Percentiles rank a stretch among this genome's conserved stretches.
phyloP scores from a whole-genome alignment of 2,797 vertebrate species.

The Poeciliopsis turneri region DNA sequence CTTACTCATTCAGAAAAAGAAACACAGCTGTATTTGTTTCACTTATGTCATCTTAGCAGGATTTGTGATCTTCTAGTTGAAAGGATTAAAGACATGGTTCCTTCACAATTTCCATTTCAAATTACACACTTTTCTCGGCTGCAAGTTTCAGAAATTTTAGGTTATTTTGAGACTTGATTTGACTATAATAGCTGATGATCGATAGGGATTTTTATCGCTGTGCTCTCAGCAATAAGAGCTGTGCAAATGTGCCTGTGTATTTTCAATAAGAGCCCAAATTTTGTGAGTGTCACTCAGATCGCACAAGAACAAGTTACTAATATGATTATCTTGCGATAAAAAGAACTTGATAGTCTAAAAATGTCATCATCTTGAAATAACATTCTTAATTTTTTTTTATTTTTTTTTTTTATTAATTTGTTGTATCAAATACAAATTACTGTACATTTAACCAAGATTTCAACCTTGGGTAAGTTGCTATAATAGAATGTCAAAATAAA shows the following conservation, averaged over 20 bases:
- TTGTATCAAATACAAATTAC: background rate
- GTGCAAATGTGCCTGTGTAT: background rate
- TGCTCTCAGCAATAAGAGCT: background rate
- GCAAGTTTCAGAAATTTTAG: background rate
- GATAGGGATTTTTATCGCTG: background rate
- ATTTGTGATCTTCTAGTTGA: constrained; percentile 7
- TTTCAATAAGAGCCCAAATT: background rate
- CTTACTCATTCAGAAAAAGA: constrained; percentile 8
- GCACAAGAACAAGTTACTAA: background rate
- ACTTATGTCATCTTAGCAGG: constrained; percentile 53
- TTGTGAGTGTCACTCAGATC: background rate
- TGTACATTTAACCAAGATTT: background rate
- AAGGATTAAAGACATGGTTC: background rate
- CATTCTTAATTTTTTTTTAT: background rate
- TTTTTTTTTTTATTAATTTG: background rate
- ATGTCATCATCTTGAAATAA: background rate
- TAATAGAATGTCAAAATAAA: no score
- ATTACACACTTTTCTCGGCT: background rate
- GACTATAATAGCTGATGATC: no score
- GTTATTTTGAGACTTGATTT: background rate
- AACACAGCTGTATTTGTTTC: constrained; percentile 54
- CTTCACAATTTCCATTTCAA: background rate
- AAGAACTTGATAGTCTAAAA: background rate
- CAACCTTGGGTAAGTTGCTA: background rate
- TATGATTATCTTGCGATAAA: background rate